A percentile compares a stretch with the other conserved stretches of the same genome.
Evolutionary conservation across 2,797 vertebrate genomes (phyloP).

Genomic region (Agapornis canus): DNA sequence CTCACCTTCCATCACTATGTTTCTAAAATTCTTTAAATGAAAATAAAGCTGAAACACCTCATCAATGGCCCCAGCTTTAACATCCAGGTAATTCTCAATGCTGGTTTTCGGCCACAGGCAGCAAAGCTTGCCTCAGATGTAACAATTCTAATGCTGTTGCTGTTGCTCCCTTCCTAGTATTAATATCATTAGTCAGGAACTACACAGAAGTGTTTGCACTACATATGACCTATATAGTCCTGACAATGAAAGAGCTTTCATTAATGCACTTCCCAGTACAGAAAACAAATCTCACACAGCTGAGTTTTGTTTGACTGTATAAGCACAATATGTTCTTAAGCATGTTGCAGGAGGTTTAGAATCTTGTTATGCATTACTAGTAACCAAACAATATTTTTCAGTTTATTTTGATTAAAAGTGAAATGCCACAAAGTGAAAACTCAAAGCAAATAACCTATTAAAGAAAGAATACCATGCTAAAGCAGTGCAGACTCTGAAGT

Average conservation of each 20-base stretch:
- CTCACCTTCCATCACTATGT: background rate
- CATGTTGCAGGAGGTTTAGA: background rate
- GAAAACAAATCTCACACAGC: background rate
- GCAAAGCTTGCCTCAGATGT: background rate
- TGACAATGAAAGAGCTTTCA: background rate
- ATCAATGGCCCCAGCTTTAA: background rate
- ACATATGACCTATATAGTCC: too few species aligned
- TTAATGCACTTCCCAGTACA: background rate
- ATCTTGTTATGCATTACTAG: background rate
- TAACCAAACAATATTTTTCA: background rate
- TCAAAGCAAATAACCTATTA: background rate
- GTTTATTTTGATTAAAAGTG: background rate
- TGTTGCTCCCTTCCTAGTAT: background rate
- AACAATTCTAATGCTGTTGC: background rate
- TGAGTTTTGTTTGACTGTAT: background rate
- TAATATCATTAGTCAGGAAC: background rate
- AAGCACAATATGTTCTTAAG: background rate
- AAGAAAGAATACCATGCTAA: background rate
- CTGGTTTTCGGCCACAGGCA: background rate
- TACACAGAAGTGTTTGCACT: background rate
- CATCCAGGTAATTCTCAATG: background rate
- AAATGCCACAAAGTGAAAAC: background rate
- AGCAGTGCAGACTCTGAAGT: background rate
- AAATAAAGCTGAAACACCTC: background rate
- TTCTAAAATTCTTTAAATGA: background rate